Conservation (phyloP, 2,888 invertebrate genomes). For the Tridacna crocea region DNA sequence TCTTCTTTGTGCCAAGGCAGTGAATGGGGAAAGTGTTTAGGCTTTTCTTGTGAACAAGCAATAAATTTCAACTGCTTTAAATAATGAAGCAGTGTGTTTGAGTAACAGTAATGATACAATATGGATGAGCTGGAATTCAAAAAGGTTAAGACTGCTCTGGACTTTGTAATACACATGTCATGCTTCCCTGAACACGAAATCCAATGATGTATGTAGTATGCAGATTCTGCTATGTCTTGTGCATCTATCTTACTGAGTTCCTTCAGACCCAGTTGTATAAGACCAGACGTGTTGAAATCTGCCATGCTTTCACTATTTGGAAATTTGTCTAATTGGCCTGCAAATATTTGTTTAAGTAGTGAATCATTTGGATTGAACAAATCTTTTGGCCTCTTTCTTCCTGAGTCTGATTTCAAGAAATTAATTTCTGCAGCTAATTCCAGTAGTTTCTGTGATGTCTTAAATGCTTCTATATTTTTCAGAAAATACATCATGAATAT, state of each 20-base stretch:
- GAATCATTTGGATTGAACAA: slow-evolving; percentile 44
- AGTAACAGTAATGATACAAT: not conserved
- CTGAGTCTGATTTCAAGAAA: slow-evolving; percentile 2
- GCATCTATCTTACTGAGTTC: slow-evolving; percentile 20
- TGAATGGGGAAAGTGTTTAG: slow-evolving; percentile 18
- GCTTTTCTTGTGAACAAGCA: slow-evolving; percentile 1
- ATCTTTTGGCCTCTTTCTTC: slow-evolving; percentile 33
- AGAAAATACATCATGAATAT: slow-evolving; percentile 45
- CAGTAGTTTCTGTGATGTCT: not conserved
- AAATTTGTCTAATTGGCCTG: slow-evolving; percentile 11
- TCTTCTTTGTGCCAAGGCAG: slow-evolving; percentile 35
- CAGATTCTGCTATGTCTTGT: slow-evolving; percentile 30
- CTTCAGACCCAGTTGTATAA: slow-evolving; percentile 47
- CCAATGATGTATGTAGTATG: not conserved
- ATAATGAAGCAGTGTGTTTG: not conserved
- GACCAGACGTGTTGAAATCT: not conserved
- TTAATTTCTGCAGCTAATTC: slow-evolving; percentile 26
- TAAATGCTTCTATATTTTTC: slow-evolving; percentile 18
- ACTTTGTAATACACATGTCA: not conserved
- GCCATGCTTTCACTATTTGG: not conserved
- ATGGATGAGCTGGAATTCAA: slow-evolving; percentile 7
- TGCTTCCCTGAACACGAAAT: not conserved
- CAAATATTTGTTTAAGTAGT: slow-evolving; percentile 30
- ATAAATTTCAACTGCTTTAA: slow-evolving; percentile 32
- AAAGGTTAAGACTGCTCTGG: slow-evolving; percentile 2